Base-by-base conservation (phyloP, 2,113 vertebrate genomes). In the Anser cygnoides region DNA sequence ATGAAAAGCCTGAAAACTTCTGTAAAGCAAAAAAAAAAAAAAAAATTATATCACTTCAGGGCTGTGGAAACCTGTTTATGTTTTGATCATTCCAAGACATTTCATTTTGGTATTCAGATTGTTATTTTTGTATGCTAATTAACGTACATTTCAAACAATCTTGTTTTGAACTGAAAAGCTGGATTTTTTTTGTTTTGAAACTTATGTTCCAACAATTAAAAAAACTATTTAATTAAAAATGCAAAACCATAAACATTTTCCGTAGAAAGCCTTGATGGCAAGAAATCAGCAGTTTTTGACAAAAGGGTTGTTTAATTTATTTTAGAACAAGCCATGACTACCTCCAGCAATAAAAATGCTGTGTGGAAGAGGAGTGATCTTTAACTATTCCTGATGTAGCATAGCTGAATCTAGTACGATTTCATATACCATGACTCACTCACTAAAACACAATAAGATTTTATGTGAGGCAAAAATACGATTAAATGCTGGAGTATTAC, bases 81-180 rank as follows among this genome's bases (percentile, higher is more conserved):
- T 96, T 97, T 97, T 97, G 96, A 97, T 97, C 96, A 97, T 93
- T 95, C 54, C 1, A 12, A 95, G 93, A 95, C 94, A 91, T 89
- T 97, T 96, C 93, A 91, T 96, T 97, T 97, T 96, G 84, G 93
- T 95, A 93, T 93, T 41, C 58, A 81, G 94, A 87, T 87, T 95
- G 95, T 91, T 95, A 89, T 96, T 95, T 96, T 93, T 96, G 93
- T 95, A 95, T 97, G 95, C 96, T 97, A 96, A 97, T 97, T 95
- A 97, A 93, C 19, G 3, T 95, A 92, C 84, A 84, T 97, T 96
- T 97, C 96, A 97, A 97, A 94, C 96, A 95, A 92, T 87, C 84
- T 96, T 96, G 89, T 96, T 97, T 96, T 95, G 96, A 96, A 97
- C 91, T 92, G 66, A 95, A 97, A 97, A 97, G 93, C 65, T 92